A percentile compares a stretch with the other conserved stretches of the same genome.
Conservation (phyloP, 2,113 vertebrate species). For the Paramisgurnus dabryanus region DNA sequence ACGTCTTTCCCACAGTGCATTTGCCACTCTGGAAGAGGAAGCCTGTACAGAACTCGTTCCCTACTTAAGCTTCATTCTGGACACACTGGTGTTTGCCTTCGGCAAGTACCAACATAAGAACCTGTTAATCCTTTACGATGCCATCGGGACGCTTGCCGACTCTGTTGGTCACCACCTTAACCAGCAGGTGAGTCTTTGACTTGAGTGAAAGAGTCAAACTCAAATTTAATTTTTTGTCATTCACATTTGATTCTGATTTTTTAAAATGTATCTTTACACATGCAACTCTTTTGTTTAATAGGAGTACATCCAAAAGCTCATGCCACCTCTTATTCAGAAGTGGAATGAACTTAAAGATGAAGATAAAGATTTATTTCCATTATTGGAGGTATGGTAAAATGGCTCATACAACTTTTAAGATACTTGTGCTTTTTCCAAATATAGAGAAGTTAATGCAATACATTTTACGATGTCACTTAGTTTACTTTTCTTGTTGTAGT, state of each 20-base stretch:
- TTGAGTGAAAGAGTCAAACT: no score
- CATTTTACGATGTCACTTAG: no score
- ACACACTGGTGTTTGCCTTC: conserved; percentile 93
- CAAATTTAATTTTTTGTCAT: no score
- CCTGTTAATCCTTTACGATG: conserved; percentile 92
- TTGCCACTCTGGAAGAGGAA: conserved; percentile 93
- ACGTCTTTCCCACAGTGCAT: conserved; percentile 74
- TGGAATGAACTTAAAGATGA: conserved; percentile 95
- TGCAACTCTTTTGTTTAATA: conserved; percentile 48
- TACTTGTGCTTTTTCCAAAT: background rate
- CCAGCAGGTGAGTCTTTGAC: conserved; percentile 62
- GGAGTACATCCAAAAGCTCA: conserved; percentile 93
- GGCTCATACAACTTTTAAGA: background rate
- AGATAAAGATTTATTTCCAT: conserved; percentile 90
- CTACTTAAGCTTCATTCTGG: conserved; percentile 93
- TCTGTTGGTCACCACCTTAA: conserved; percentile 96
- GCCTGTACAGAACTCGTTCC: conserved; percentile 94
- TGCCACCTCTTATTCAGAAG: conserved; percentile 91
- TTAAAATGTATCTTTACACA: no score
- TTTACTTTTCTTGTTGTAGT: conserved; percentile 63
- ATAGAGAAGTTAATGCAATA: background rate
- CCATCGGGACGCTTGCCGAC: conserved; percentile 91
- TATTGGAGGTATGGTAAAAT: conserved; percentile 75
- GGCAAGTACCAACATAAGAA: conserved; percentile 98
- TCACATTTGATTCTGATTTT: no score